Evolutionary conservation across 2,797 vertebrate species (phyloP).

Genomic region (Pangasius krempfi): DNA sequence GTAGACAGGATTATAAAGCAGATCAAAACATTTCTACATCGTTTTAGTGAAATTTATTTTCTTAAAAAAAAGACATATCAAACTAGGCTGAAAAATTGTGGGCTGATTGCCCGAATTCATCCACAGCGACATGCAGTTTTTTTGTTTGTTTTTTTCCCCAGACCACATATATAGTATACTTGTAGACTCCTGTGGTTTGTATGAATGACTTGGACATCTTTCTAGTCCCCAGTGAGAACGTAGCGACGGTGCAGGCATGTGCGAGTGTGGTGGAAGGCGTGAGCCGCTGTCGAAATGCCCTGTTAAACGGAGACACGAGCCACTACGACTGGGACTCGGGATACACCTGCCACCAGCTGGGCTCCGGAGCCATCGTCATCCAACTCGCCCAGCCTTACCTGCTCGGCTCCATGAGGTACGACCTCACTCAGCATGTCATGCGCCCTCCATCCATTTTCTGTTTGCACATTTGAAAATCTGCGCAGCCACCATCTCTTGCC

Average conservation of each 20-base stretch:
- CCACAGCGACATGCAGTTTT: not conserved
- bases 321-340: conserved; percentile 99
- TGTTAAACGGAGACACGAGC: conserved; percentile 94
- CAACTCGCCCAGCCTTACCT: conserved; percentile 95
- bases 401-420: conserved; percentile 87
- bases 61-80: not conserved
- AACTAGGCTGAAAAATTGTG: not conserved
- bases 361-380: conserved; percentile 94
- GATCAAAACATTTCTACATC: not conserved
- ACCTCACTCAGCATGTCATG: not conserved
- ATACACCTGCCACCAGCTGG: conserved; percentile 97
- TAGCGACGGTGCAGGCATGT: conserved; percentile 88
- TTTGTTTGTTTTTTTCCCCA: not conserved
- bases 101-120: not conserved
- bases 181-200: not conserved
- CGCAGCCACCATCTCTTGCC: not conserved
- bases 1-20: not conserved
- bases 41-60: not conserved
- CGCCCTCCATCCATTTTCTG: not conserved
- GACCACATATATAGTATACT: not conserved
- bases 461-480: not conserved
- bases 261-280: conserved; percentile 97
- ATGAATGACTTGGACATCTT: not conserved
- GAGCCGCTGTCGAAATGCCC: conserved; percentile 92
- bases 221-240: conserved; percentile 88